Conservation (phyloP, 2,113 vertebrate genomes). For the Deroptyus accipitrinus region DNA sequence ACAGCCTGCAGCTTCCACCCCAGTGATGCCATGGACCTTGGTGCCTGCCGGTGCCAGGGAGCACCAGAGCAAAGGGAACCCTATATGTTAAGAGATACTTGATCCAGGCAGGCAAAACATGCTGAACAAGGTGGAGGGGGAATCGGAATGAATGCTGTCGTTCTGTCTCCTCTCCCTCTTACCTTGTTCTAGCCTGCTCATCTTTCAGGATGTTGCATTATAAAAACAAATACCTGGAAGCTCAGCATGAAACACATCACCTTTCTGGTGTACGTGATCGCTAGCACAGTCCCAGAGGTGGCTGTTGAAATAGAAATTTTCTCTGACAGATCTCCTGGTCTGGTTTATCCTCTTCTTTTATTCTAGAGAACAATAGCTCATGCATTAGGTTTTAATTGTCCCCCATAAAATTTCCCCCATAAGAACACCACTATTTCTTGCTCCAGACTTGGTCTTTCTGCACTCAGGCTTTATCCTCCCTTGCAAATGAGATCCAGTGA, state of each 20-base stretch:
- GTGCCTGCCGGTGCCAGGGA: background rate
- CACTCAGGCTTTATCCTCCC: background rate
- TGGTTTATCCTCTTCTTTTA: background rate
- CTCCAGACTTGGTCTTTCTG: background rate
- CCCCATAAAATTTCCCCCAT: background rate
- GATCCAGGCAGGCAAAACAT: background rate
- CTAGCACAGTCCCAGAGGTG: background rate
- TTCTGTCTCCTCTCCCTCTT: background rate
- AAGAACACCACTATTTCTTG: background rate
- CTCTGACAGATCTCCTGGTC: background rate
- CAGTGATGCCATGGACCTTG: background rate
- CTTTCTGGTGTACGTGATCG: background rate
- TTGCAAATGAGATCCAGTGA: background rate
- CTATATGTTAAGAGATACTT: background rate
- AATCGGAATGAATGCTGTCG: background rate
- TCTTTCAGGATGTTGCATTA: constrained; percentile 50
- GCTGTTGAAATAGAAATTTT: background rate
- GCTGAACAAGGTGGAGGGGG: background rate
- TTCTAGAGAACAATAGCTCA: background rate
- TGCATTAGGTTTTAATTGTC: background rate
- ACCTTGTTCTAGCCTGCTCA: background rate
- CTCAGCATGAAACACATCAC: background rate
- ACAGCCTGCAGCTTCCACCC: background rate
- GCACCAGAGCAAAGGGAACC: background rate
- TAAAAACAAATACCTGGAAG: constrained; percentile 45